Percentiles rank a stretch among this genome's conserved stretches.
Evolutionary conservation across 1,140 invertebrate genomes (phyloP).

Genomic region (Cydia fagiglandana): DNA sequence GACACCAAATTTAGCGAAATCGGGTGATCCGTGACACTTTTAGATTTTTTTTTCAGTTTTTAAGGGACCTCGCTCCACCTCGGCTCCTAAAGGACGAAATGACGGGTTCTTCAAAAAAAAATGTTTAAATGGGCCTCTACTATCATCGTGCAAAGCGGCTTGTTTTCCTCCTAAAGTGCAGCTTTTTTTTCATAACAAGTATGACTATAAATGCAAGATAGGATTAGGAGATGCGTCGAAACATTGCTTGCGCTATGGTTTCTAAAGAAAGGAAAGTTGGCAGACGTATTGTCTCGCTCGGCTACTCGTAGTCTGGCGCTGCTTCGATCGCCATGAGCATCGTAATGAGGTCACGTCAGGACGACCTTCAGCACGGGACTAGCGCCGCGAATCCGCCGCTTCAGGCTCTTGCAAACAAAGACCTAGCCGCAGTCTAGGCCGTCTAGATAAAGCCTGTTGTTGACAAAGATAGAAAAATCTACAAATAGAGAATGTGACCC

Average conservation of each 20-base stretch:
- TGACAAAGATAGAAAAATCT: not conserved
- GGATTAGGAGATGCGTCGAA: not conserved
- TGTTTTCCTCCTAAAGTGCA: no score
- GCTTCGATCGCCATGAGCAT: slow-evolving; percentile 44
- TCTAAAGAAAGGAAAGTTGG: slow-evolving; percentile 24
- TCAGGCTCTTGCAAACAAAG: not conserved
- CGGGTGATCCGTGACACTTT: no score
- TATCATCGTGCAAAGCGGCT: no score
- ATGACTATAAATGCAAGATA: not conserved
- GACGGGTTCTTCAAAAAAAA: no score
- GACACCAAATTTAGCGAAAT: no score
- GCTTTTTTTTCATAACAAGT: no score
- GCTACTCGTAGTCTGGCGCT: slow-evolving; percentile 32
- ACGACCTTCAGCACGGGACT: slow-evolving; percentile 41
- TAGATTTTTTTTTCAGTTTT: no score
- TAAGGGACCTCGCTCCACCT: no score
- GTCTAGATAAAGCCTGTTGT: not conserved
- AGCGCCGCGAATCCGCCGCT: not conserved
- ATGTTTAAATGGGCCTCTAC: no score
- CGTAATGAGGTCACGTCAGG: slow-evolving; percentile 46
- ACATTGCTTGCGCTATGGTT: not conserved
- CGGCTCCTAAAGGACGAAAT: no score
- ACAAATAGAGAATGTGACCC: not conserved
- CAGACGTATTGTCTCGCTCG: slow-evolving; percentile 26
- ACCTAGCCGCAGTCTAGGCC: not conserved